Conservation (phyloP, 1,140 invertebrate genomes). For the Drosophila azteca region DNA sequence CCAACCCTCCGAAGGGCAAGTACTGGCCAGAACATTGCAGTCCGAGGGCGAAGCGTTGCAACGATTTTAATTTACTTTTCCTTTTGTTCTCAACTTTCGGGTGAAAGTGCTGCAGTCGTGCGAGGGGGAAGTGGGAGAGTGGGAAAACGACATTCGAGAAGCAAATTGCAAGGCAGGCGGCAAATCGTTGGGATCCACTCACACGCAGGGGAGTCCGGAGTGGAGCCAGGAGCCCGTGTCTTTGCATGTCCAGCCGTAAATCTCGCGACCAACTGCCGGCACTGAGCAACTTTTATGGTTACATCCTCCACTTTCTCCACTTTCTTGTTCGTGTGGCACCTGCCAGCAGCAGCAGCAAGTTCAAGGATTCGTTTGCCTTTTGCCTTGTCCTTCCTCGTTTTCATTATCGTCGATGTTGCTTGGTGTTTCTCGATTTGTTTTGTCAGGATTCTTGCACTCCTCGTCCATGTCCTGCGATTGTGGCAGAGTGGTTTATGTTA, state of each 20-base stretch:
- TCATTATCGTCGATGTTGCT: no score
- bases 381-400: no score
- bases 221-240: no score
- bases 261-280: constrained; percentile 19
- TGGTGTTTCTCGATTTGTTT: constrained; percentile 14
- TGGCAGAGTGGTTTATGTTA: constrained; percentile 61
- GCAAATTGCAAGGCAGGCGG: constrained; percentile 13
- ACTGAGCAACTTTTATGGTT: constrained; percentile 29
- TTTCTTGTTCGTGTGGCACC: constrained; percentile 7
- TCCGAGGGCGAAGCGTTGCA: neutral
- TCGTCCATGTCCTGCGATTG: constrained; percentile 28
- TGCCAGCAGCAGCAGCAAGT: no score
- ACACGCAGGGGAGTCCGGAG: constrained; percentile 18
- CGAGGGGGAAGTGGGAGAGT: constrained; percentile 2
- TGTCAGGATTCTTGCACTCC: constrained; percentile 3
- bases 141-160: constrained; percentile 4
- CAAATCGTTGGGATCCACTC: constrained; percentile 14
- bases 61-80: constrained; percentile 49
- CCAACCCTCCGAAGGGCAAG: no score
- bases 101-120: neutral
- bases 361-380: no score
- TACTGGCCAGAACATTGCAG: neutral
- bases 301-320: constrained; percentile 2
- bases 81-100: constrained; percentile 30
- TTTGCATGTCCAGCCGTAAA: constrained; percentile 32